These are phyloP conservation scores for Beroe ovata DNA, from an alignment of 37 sponge, comb jelly and placozoan genomes.

Conservation along the genomic window DNA sequence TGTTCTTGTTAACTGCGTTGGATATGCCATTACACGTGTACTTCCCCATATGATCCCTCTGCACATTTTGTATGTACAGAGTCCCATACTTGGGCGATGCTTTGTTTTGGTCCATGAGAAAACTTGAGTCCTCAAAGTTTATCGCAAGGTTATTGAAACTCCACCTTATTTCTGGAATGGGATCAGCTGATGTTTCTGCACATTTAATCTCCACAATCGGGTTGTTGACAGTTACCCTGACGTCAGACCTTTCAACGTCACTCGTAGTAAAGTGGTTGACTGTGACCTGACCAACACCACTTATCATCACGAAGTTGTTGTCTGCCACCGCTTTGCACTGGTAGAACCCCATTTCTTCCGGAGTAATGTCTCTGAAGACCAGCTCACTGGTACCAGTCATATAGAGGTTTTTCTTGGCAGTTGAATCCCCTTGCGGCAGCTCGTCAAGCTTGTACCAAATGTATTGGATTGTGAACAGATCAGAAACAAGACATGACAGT, in stretches of 20 bases:
- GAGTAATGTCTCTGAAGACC: conserved; percentile 24
- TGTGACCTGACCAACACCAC: conserved; percentile 27
- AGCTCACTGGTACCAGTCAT: conserved; percentile 55
- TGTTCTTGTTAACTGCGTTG: not conserved
- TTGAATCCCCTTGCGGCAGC: conserved; percentile 48
- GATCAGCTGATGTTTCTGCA: not conserved
- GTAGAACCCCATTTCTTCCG: conserved; percentile 24
- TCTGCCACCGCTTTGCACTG: conserved; percentile 10
- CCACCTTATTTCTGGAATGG: conserved; percentile 16
- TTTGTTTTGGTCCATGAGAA: conserved; percentile 7
- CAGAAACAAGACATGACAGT: conserved; percentile 8
- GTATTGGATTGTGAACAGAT: conserved; percentile 9
- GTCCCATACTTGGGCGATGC: not conserved
- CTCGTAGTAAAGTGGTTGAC: conserved; percentile 28
- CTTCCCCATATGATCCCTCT: conserved; percentile 1
- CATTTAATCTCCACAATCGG: conserved; percentile 13
- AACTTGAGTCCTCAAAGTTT: conserved; percentile 2
- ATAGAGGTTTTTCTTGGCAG: conserved; percentile 55
- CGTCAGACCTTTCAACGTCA: not conserved
- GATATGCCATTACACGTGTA: conserved; percentile 45
- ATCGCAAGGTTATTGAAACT: not conserved
- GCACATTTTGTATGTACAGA: conserved; percentile 47
- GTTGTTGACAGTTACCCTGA: not conserved
- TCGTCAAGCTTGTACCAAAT: conserved; percentile 60
- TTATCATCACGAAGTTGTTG: conserved; percentile 31